Evolutionary conservation across 2,888 invertebrate genomes (phyloP), one percentile per base, ranked within the genome.

Genomic region (Cryptus armator): DNA sequence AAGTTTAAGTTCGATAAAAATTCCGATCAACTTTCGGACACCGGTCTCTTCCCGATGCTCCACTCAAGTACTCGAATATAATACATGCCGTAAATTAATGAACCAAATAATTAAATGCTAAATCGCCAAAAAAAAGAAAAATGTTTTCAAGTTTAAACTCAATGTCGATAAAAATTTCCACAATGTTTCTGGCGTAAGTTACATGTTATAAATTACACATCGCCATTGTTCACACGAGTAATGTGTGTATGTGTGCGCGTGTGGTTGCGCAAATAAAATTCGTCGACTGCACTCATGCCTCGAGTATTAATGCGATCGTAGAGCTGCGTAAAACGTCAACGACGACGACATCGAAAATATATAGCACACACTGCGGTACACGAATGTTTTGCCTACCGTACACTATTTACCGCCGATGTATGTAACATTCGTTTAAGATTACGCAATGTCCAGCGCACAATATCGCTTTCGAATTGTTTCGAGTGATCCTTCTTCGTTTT

Each of bases 251-350:
- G 37, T 37, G 7, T 37, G 37, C 9, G 6, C 79, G 64, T 19
- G 72, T 24, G n/a, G 48, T 77, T 81, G 77, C 72, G 76, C 51
- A 72, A 64, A 64, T 56, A 43, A 80, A 84, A 77, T 84, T 66
- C 59, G 62, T 74, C 59, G 51, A 37, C 32, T 16, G 48, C 29
- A 59, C 48, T 46, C 84, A 76, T 67, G 81, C 43, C 62, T 9
- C 32, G 81, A 62, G 48, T 84, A 62, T 72, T 19, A 84, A 84
- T 77, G 24, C 10, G 53, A 29, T 37, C 56, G 56, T 56, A 16
- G 19, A 19, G 56, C 56, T 56, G 19, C 56, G 56, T 19, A 9
- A 16, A 56, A 16, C 16, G 19, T 53, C 53, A 53, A 53, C 53
- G 7, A 53, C 43, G 48, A 62, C 44, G 48, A 59, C 37, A 32